Evolutionary conservation across 2,888 invertebrate species (phyloP).

Genomic region (Lasius platythorax): DNA sequence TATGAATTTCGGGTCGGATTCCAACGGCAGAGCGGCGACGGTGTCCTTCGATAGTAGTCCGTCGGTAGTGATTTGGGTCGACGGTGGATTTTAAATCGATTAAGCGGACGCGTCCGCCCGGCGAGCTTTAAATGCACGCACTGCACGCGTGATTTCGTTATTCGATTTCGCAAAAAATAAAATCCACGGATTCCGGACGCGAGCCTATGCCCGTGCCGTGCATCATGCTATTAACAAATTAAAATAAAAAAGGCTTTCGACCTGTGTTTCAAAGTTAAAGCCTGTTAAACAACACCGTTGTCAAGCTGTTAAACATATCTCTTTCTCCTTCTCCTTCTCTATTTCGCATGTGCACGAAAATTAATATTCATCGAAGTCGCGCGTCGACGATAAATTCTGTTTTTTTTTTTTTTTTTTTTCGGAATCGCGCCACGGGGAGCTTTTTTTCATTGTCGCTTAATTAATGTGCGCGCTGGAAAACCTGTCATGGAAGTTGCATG

Average conservation of each 20-base stretch:
- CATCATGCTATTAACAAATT: not conserved
- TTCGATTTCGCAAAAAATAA: constrained; percentile 34
- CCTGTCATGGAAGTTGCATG: constrained; percentile 37
- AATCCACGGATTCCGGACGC: not conserved
- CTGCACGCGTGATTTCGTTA: constrained; percentile 14
- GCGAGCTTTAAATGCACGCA: constrained; percentile 52
- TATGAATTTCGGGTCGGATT: constrained; percentile 41
- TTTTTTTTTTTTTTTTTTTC: constrained; percentile 18
- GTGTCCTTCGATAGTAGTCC: constrained; percentile 24
- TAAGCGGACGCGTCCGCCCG: constrained; percentile 49
- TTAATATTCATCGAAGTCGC: constrained; percentile 51
- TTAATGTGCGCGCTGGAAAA: constrained; percentile 39
- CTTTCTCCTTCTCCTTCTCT: not conserved
- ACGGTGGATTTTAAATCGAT: constrained; percentile 68
- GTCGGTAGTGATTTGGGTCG: constrained; percentile 57
- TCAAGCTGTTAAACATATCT: constrained; percentile 23
- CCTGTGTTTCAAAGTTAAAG: constrained; percentile 16
- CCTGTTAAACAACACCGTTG: constrained; percentile 25
- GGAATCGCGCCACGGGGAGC: constrained; percentile 41
- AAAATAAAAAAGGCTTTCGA: constrained; percentile 21
- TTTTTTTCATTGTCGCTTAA: constrained; percentile 51
- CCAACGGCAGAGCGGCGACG: not conserved
- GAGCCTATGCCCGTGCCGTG: not conserved
- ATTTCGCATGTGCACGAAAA: not conserved
- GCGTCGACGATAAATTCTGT: constrained; percentile 32